A percentile compares a stretch with the other conserved stretches of the same genome.
These are phyloP conservation scores for Cyaniris semiargus DNA, from an alignment of 2,888 invertebrate genomes.

Conservation along the genomic window DNA sequence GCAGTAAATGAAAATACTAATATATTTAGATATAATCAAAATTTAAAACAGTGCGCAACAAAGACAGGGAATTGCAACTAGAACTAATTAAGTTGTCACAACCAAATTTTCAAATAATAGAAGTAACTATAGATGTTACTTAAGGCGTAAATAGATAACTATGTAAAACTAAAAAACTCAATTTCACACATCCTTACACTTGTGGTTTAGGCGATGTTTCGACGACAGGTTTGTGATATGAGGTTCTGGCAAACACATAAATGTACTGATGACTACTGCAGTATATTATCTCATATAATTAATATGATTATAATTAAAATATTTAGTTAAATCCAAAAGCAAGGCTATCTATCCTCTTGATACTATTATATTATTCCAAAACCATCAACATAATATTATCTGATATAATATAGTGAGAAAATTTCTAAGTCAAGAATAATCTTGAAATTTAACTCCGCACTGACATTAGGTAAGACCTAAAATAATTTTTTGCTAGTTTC, in stretches of 20 bases:
- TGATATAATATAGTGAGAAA: too few relatives aligned
- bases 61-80: background rate
- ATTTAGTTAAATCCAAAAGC: background rate
- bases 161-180: background rate
- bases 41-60: background rate
- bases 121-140: background rate
- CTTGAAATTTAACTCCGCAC: too few relatives aligned
- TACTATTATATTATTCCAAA: too few relatives aligned
- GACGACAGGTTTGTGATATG: conserved; percentile 12
- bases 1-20: background rate
- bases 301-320: background rate
- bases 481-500: too few relatives aligned
- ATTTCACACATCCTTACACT: conserved; percentile 10
- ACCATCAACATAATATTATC: too few relatives aligned
- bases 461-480: too few relatives aligned
- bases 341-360: too few relatives aligned
- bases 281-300: background rate
- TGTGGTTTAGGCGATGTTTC: background rate
- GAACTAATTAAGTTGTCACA: background rate
- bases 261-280: background rate
- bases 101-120: background rate
- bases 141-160: background rate
- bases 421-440: too few relatives aligned
- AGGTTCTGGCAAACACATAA: background rate
- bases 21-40: background rate